Base-by-base conservation (phyloP, 1,140 invertebrate genomes). In the Lycorma delicatula region DNA sequence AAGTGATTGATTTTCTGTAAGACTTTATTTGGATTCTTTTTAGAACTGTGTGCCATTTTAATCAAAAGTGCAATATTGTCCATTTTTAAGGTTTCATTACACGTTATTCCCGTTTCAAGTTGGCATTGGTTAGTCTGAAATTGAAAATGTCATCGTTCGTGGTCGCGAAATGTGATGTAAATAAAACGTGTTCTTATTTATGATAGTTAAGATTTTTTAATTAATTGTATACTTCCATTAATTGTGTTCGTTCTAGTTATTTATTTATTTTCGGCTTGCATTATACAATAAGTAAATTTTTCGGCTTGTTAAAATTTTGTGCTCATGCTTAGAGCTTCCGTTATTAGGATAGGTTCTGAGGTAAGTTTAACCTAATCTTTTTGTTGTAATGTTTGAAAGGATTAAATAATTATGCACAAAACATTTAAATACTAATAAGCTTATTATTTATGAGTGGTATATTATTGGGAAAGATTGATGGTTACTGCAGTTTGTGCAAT, bases 101-200 rank as follows among this genome's bases (percentile, higher is more conserved):
- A 44, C 41, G 41, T 44, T 44, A 44, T 44, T 11, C 23, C 23
- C 23, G 16, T 16, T 44, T 44, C n/a, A 44, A 44, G 41, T 44
- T 44, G 41, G 41, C 41, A 44, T 44, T 44, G 41, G 41, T 44
- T 41, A 44, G 41, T 44, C 41, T 38, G 36, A 44, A 44, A 44
- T 44, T 44, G 41, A 44, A 44, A 44, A 44, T 44, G 41, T 44
- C 41, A 44, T 44, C 41, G 41, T 44, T 44, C n/a, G 41, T 44
- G 41, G 16, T 20, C 2, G 41, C 18, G 23, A 44, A 44, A 16
- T 16, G 41, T 44, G 23, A 44, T 20, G 23, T 44, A 22, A 44
- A 20, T 44, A 16, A 16, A 18, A 20, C 23, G 18, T 44, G 16
- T 22, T 16, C 23, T 9, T 20, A 44, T 9, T 44, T 44, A 22